Base-by-base conservation (phyloP, 2,888 invertebrate genomes). In the Hedya salicella region DNA sequence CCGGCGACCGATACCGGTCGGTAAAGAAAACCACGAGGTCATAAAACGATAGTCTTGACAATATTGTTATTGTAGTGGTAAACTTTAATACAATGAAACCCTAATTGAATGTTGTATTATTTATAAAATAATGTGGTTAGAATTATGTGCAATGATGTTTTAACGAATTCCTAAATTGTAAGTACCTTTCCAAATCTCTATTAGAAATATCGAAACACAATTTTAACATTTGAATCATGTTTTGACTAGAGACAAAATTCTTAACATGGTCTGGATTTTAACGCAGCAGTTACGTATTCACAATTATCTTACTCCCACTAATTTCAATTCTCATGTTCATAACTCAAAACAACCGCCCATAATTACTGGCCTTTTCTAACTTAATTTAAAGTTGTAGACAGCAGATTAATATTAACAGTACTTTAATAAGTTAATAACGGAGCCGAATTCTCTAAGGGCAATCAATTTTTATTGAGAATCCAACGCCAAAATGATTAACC, bases 381-480 rank as follows among this genome's bases (percentile, higher is more conserved):
- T 67, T 57, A 52, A 67, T 67, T 64, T 60, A 46, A 65, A 65
- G 44, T 59, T 65, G 65, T 39, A 65, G 65, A 65, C 65, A 65
- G 65, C 59, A 60, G 52, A 83, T 83, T 84, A 82, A 81, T 80
- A 81, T 85, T 83, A 82, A 83, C 75, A 78, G 77, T 77, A 72
- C 72, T 80, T 82, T 85, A 83, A 82, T 85, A 82, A 80, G 79
- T 83, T 84, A 85, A 84, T 84, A 85, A 82, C 79, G 79, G 79
- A 78, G 74, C 73, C 69, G 69, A 71, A 74, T 70, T 73, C 77
- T 80, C 78, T 81, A 79, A 74, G 79, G 78, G 79, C 80, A 80
- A 88, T 88, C 83, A 87, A 84, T 85, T 88, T 88, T 84, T 86
- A 86, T 87, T 76, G 82, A 69, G 77, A 76, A 79, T 78, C 77